These are phyloP conservation scores for Lampris megalopsis DNA, from an alignment of 2,113 vertebrate genomes.

Conservation along the genomic window DNA sequence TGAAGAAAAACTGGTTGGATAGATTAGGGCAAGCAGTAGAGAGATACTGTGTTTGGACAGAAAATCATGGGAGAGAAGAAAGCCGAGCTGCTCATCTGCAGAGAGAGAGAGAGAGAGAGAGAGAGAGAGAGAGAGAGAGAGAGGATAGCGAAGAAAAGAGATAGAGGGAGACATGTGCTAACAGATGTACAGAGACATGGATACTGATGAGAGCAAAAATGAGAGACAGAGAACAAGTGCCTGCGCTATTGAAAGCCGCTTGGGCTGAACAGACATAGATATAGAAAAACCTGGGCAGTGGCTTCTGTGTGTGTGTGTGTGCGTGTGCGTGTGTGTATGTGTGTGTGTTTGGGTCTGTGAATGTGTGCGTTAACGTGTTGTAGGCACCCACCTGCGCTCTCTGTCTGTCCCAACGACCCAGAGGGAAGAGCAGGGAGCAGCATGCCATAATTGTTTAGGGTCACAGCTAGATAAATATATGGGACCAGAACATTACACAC, in stretches of 20 bases:
- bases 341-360: constrained; percentile 18
- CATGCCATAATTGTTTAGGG: constrained; percentile 41
- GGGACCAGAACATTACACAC: constrained; percentile 56
- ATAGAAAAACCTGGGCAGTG: constrained; percentile 19
- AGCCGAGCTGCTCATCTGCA: constrained; percentile 30
- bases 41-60: constrained; percentile 17
- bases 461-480: constrained; percentile 56
- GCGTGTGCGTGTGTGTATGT: constrained; percentile 11
- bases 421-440: constrained; percentile 45
- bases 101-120: constrained; percentile 11
- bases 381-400: constrained; percentile 16
- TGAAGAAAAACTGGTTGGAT: background rate
- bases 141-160: background rate
- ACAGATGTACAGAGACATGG: background rate
- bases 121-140: background rate
- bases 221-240: background rate
- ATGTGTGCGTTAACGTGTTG: background rate
- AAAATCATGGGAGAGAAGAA: constrained; percentile 1
- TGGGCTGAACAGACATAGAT: background rate
- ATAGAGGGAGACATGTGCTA: background rate
- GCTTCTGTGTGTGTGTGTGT: constrained; percentile 30
- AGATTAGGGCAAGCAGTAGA: constrained; percentile 30
- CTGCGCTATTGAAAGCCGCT: constrained; percentile 3
- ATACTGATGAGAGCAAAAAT: constrained; percentile 2
- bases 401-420: constrained; percentile 47